Evolutionary conservation across 2,888 invertebrate species (phyloP).

Genomic region (Axea sp.): DNA sequence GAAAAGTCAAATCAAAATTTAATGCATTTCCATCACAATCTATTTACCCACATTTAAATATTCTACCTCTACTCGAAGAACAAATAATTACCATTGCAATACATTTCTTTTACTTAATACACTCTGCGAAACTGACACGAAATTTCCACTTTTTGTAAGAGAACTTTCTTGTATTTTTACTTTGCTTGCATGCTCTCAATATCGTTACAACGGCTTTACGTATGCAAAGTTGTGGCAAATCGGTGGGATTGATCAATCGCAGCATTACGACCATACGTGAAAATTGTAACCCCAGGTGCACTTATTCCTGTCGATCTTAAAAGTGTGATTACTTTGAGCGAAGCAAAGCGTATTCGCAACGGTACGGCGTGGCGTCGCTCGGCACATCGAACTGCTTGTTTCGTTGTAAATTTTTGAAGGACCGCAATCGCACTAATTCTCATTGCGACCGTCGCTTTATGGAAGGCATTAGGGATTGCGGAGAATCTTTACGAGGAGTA

Average conservation of each 20-base stretch:
- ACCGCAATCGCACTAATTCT: conserved; percentile 60
- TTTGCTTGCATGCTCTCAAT: conserved; percentile 20
- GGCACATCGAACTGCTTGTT: conserved; percentile 25
- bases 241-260: conserved; percentile 59
- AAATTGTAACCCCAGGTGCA: conserved; percentile 45
- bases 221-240: conserved; percentile 25
- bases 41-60: neutral
- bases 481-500: conserved; percentile 52
- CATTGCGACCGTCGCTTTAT: conserved; percentile 40
- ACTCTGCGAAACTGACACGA: conserved; percentile 9
- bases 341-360: conserved; percentile 10
- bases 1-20: conserved; percentile 18
- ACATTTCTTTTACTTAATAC: no score
- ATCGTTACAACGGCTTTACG: conserved; percentile 22
- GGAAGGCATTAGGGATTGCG: conserved; percentile 56
- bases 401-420: conserved; percentile 59
- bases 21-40: conserved; percentile 26
- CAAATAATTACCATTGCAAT: no score
- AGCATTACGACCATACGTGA: conserved; percentile 50
- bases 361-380: neutral
- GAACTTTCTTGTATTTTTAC: neutral
- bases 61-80: conserved; percentile 18
- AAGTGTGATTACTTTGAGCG: conserved; percentile 14
- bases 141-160: conserved; percentile 35
- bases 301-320: conserved; percentile 30